Base-by-base conservation (phyloP, 2,888 invertebrate species). In the Synanthedon formicaeformis region DNA sequence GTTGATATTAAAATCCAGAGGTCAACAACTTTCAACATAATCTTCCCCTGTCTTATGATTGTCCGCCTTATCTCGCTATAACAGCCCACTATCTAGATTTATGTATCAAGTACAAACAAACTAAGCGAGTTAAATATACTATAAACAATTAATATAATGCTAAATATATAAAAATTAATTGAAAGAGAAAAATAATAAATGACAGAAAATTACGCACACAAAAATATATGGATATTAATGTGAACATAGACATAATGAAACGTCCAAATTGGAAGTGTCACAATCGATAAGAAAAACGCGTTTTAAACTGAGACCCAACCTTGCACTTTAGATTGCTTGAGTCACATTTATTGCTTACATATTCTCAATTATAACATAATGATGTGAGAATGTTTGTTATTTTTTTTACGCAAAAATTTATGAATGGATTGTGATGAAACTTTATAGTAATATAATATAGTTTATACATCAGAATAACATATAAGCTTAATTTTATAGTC, bases 171-270 rank as follows among this genome's bases (percentile, higher is more conserved):
- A 53, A 23, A 48, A 58, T 54, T 62, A 63, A 57, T 59, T 66
- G 53, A 58, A 64, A 63, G 65, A 64, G 63, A 63, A 62, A 56
- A 59, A 60, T 59, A 68, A 64, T 62, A 63, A 57, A 61, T 64
- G 67, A 71, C 65, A 70, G 75, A 75, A 71, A 78, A 67, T 34
- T 34, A 66, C 64, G 71, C 70, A 73, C 54, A 66, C 68, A 74
- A 65, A 70, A 59, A 67, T 78, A 45, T 78, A 45, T 45, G 34
- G 10, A 34, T n/a, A 45, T 45, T 45, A n/a, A 45, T 14, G 45
- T 45, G 45, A 45, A 45, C 45, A 45, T 45, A 45, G 45, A 45
- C 11, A 16, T 16, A 50, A 50, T 12, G 13, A 18, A 23, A 50
- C 13, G 13, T 16, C 50, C 50, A 34, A 34, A 50, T 16, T 50